Evolutionary conservation across 64 coral and sea anemone species (phyloP).

Genomic region (Acropora yongei): DNA sequence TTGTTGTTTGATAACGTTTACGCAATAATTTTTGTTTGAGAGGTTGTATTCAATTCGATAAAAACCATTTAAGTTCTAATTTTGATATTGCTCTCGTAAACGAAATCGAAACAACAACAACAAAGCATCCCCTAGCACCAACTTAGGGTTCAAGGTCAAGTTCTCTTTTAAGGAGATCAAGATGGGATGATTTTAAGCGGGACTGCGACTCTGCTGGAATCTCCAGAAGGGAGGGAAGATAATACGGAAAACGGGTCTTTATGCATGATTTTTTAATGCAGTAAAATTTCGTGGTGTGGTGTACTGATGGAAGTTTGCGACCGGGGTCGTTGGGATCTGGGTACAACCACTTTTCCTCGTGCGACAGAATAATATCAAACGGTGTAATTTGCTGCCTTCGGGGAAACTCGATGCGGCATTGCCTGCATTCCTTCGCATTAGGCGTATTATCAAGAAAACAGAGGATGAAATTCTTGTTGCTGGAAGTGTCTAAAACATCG

Average conservation of each 20-base stretch:
- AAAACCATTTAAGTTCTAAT: no score
- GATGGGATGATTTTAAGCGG: background rate
- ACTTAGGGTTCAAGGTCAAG: no score
- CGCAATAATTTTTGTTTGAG: no score
- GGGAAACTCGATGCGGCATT: slow-evolving; percentile 47
- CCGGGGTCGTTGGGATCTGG: slow-evolving; percentile 10
- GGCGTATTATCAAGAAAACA: slow-evolving; percentile 16
- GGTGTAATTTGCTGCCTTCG: slow-evolving; percentile 25
- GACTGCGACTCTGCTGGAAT: background rate
- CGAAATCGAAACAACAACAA: no score
- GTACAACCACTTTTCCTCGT: slow-evolving; percentile 40
- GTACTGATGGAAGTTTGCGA: slow-evolving; percentile 12
- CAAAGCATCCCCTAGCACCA: no score
- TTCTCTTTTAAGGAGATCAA: background rate
- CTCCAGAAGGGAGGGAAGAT: background rate
- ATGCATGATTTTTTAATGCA: slow-evolving; percentile 9
- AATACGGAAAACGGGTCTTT: slow-evolving; percentile 37
- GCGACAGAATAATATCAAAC: slow-evolving; percentile 34
- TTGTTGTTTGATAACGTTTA: no score
- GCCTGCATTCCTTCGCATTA: slow-evolving; percentile 44
- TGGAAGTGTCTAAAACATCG: background rate
- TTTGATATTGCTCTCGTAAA: no score
- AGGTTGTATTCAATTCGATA: no score
- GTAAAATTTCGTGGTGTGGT: slow-evolving; percentile 22
- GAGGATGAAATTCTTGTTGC: slow-evolving; percentile 14